phyloP scores from a whole-genome alignment of 53 echinoderm and acorn worm species.

The Pentamera pediparva region DNA sequence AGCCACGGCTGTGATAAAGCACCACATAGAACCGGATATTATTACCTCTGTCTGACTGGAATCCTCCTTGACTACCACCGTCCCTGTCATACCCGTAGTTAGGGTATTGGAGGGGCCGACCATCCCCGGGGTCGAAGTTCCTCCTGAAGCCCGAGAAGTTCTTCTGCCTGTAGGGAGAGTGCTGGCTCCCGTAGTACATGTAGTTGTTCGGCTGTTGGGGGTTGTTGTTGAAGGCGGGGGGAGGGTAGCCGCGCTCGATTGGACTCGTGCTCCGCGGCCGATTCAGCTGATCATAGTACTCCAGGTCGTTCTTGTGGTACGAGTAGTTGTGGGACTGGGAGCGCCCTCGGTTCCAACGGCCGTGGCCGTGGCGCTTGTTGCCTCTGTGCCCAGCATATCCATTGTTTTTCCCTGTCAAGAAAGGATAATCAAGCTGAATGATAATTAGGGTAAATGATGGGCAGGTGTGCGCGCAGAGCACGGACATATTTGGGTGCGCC shows the following conservation, averaged over 20 bases:
- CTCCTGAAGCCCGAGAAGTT: conserved; percentile 13
- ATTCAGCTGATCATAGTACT: conserved; percentile 21
- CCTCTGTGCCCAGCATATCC: conserved; percentile 7
- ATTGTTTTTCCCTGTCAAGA: conserved; percentile 22
- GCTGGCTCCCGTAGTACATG: background rate
- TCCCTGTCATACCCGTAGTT: conserved; percentile 9
- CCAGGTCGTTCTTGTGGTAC: too few relatives aligned
- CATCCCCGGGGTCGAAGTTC: conserved; percentile 1
- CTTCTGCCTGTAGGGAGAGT: conserved; percentile 6
- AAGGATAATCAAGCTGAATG: too few relatives aligned
- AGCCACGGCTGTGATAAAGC: too few relatives aligned
- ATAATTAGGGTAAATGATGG: too few relatives aligned
- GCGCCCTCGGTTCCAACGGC: conserved; percentile 16
- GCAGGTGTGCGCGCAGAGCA: too few relatives aligned
- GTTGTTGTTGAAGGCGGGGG: conserved; percentile 11
- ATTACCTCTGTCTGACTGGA: background rate
- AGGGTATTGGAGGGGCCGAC: background rate
- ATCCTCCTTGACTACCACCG: background rate
- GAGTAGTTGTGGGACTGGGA: background rate
- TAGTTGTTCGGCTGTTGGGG: background rate
- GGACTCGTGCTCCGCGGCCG: conserved; percentile 31
- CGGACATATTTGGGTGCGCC: too few relatives aligned
- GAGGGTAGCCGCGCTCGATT: background rate
- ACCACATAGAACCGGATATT: too few relatives aligned
- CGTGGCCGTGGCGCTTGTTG: background rate